A percentile compares a stretch with the other conserved stretches of the same genome.
These are phyloP conservation scores for Albula goreensis DNA, from an alignment of 2,113 vertebrate genomes.

Conservation along the genomic window DNA sequence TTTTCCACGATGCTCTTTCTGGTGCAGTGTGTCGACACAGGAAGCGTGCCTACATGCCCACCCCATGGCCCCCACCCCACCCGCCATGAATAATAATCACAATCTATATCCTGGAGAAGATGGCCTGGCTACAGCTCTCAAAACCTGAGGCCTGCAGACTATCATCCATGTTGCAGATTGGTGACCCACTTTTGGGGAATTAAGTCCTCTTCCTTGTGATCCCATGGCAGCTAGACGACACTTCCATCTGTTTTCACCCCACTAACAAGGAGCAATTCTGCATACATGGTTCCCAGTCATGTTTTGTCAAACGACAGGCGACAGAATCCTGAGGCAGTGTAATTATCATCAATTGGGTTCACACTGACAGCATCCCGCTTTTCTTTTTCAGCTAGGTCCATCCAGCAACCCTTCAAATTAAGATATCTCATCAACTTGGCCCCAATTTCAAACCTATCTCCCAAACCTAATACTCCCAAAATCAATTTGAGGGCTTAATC, in stretches of 20 bases:
- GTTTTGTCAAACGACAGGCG: background rate
- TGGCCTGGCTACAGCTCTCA: conserved; percentile 33
- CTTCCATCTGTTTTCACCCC: conserved; percentile 55
- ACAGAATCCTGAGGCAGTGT: background rate
- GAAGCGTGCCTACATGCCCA: background rate
- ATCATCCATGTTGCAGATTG: conserved; percentile 51
- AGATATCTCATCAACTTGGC: background rate
- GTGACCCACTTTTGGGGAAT: conserved; percentile 58
- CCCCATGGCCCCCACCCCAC: background rate
- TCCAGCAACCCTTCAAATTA: background rate
- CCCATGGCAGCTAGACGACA: conserved; percentile 36
- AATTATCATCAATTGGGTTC: background rate
- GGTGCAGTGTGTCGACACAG: background rate
- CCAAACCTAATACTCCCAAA: background rate
- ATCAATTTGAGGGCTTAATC: background rate
- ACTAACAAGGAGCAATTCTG: background rate
- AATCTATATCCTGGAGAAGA: background rate
- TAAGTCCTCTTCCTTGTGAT: conserved; percentile 46
- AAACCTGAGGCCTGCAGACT: conserved; percentile 42
- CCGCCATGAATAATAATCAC: background rate
- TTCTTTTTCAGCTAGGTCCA: background rate
- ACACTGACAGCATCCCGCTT: background rate
- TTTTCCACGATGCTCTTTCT: background rate
- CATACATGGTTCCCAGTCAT: background rate
- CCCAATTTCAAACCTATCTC: background rate